Base-by-base conservation (phyloP, 1,140 invertebrate species). In the Caerostris extrusa region DNA sequence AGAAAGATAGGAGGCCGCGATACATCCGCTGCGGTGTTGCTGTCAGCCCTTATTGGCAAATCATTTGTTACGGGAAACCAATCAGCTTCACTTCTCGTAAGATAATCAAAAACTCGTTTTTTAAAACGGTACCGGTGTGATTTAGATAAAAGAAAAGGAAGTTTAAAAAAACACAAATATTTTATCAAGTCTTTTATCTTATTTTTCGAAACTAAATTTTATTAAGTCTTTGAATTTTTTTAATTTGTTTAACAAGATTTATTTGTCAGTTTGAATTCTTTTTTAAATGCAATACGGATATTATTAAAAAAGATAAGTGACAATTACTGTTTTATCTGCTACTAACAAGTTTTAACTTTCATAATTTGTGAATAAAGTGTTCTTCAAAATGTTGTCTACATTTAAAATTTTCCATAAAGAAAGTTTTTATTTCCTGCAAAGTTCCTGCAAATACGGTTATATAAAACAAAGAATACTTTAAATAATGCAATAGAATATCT, bases 21-120 rank as follows among this genome's bases (percentile, higher is more conserved):
- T 85, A 56, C 83, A 19, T 85, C 83, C 83, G 83, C 19, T 85
- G 55, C 7, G n/a, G 50, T 77, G 71, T 77, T 77, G 19, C 71
- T 77, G 71, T 34, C 53, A 34, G 34, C 34, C 34, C 50, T 77
- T 7, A n/a, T 10, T 19, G 10, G 34, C 8, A 5, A 50, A 77
- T 53, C 71, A 10, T 77, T 77, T 77, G 71, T 77, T 77, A 50
- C 19, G 71, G 71, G 34, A 77, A 50, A 50, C 71, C 71, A 77
- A 77, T 77, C 71, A 12, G 71, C 19, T 12, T 77, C 71, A 77
- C 71, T 77, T 77, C 8, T 77, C 53, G 50, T 34, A 5, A 8
- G 8, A 53, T 77, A 77, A 77, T 77, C 71, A 77, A 77, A 50
- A 77, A 77, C 71, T 77, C 7, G 53, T 77, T 77, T 53, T 53